Conservation (phyloP, 1,140 invertebrate species). For the Drosophila orena region DNA sequence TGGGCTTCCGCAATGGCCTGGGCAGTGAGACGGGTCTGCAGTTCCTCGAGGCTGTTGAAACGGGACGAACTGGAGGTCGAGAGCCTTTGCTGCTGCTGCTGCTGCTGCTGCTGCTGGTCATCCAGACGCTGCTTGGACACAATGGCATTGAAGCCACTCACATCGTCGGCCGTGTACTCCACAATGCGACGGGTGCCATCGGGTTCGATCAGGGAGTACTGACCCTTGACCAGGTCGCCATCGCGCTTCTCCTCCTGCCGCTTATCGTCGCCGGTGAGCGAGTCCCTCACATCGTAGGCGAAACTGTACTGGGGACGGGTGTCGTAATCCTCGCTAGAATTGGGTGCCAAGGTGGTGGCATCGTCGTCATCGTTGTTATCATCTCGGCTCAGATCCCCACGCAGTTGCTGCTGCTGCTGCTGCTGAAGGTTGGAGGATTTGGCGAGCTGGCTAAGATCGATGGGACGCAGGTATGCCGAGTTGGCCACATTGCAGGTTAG, state of each 20-base stretch:
- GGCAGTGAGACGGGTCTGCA: constrained; percentile 71
- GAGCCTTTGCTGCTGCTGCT: constrained; percentile 41
- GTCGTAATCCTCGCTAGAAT: constrained; percentile 86
- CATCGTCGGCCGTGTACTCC: constrained; percentile 86
- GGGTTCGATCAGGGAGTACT: constrained; percentile 87
- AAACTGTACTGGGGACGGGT: constrained; percentile 86
- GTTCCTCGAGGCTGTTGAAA: constrained; percentile 75
- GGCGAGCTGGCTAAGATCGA: constrained; percentile 66
- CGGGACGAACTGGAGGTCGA: constrained; percentile 40
- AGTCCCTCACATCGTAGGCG: constrained; percentile 85
- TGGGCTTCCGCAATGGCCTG: constrained; percentile 78
- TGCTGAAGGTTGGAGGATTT: constrained; percentile 60
- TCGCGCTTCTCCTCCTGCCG: constrained; percentile 86
- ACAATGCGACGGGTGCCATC: constrained; percentile 87
- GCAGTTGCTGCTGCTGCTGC: constrained; percentile 57
- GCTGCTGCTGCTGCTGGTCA: constrained; percentile 56
- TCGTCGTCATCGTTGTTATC: constrained; percentile 55
- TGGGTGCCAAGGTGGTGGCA: constrained; percentile 61
- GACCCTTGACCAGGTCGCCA: constrained; percentile 86
- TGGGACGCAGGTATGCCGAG: constrained; percentile 64
- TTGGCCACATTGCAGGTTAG: constrained; percentile 69
- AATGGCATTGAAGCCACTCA: constrained; percentile 87
- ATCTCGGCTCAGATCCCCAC: constrained; percentile 39
- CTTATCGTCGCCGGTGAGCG: constrained; percentile 86
- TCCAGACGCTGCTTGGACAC: constrained; percentile 86